Conservation (phyloP, 1,140 invertebrate genomes). For the Marisa cornuarietis region DNA sequence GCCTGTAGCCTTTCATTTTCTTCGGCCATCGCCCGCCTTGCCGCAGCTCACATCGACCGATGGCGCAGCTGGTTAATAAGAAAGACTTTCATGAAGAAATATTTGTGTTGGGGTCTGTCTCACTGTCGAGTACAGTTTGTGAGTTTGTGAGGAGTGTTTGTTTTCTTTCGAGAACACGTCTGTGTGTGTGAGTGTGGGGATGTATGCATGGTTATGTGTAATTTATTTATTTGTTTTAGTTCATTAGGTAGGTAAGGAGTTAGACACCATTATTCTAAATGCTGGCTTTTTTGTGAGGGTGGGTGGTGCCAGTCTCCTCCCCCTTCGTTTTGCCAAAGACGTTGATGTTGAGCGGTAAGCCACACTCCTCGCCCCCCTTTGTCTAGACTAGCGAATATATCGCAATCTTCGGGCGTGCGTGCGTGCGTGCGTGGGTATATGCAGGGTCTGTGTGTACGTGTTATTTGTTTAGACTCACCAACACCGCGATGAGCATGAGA, state of each 20-base stretch:
- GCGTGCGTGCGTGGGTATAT: background rate
- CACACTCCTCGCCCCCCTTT: background rate
- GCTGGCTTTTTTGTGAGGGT: background rate
- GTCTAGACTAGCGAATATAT: too few relatives aligned
- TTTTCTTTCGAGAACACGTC: too few relatives aligned
- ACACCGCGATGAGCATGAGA: background rate
- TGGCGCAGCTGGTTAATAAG: too few relatives aligned
- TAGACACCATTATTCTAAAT: background rate
- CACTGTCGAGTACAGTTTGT: too few relatives aligned
- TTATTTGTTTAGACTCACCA: background rate
- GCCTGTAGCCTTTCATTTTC: background rate
- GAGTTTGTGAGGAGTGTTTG: too few relatives aligned
- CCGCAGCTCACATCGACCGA: too few relatives aligned
- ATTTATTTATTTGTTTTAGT: background rate
- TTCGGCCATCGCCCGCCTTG: background rate
- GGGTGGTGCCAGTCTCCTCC: background rate
- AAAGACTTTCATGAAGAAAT: too few relatives aligned
- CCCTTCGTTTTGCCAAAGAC: background rate
- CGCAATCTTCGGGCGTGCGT: background rate
- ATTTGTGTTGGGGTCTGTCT: too few relatives aligned
- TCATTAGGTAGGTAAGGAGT: background rate
- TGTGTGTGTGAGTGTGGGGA: too few relatives aligned
- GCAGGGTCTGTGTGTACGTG: conserved; percentile 2
- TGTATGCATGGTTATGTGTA: background rate
- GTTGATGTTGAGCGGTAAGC: background rate